These are phyloP conservation scores for Calyptomena viridis DNA, from an alignment of 2,113 vertebrate genomes.

Conservation along the genomic window DNA sequence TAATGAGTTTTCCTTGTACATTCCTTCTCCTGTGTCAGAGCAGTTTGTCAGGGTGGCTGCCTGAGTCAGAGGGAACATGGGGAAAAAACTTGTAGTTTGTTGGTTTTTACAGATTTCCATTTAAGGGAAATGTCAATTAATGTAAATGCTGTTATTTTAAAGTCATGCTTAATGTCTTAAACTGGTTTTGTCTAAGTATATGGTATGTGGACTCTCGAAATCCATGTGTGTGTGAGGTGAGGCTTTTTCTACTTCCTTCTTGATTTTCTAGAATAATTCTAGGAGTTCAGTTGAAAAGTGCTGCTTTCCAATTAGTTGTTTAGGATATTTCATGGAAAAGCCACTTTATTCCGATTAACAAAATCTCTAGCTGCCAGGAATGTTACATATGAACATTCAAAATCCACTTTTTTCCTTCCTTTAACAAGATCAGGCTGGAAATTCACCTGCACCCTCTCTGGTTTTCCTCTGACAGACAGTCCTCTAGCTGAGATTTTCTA, in stretches of 20 bases:
- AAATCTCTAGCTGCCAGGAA: not conserved
- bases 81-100: rapidly evolving
- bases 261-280: not conserved
- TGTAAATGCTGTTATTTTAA: not conserved
- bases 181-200: not conserved
- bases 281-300: not conserved
- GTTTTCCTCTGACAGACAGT: not conserved
- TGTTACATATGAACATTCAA: not conserved
- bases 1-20: not conserved
- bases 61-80: not conserved
- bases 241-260: not conserved
- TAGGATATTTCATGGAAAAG: not conserved
- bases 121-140: not conserved
- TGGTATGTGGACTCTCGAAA: not conserved
- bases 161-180: not conserved
- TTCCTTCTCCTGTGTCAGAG: not conserved
- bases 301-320: not conserved
- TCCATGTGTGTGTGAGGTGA: not conserved
- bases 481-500: not conserved
- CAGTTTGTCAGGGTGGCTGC: not conserved
- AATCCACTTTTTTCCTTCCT: not conserved
- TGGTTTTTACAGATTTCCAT: not conserved
- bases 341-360: not conserved
- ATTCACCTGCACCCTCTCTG: not conserved
- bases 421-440: not conserved